phyloP scores from a whole-genome alignment of 1,140 invertebrate genomes.

The Hylaeus anthracinus region DNA sequence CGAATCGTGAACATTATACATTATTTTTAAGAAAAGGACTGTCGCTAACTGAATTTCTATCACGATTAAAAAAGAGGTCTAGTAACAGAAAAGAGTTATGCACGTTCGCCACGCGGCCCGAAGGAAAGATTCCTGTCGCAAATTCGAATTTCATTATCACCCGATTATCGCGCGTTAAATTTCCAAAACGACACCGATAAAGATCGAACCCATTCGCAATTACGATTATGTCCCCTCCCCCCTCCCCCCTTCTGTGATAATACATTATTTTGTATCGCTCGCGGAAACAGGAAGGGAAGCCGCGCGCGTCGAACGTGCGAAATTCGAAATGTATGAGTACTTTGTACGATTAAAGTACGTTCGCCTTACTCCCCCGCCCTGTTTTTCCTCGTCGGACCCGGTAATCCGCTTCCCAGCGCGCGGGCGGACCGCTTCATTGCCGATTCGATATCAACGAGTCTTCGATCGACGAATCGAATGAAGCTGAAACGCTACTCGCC shows the following conservation, averaged over 20 bases:
- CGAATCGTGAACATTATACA: too few relatives aligned
- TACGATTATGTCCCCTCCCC: neutral
- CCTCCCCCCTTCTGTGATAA: neutral
- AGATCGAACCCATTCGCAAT: neutral
- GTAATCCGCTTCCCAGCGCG: conserved; percentile 22
- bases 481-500: neutral
- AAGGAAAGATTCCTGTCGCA: neutral
- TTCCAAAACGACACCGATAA: neutral
- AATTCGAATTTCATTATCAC: neutral
- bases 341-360: conserved; percentile 38
- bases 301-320: neutral
- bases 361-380: conserved; percentile 15
- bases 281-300: neutral
- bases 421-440: conserved; percentile 10
- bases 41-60: too few relatives aligned
- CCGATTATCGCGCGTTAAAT: neutral
- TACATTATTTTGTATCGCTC: conserved; percentile 17
- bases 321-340: conserved; percentile 42
- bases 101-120: too few relatives aligned
- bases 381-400: conserved; percentile 8
- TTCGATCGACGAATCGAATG: conserved; percentile 17
- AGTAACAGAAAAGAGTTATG: too few relatives aligned
- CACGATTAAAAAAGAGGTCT: too few relatives aligned
- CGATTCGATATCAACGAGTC: conserved; percentile 22
- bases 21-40: too few relatives aligned